A percentile compares a stretch with the other conserved stretches of the same genome.
Conservation (phyloP, 2,113 vertebrate genomes). For the Malurus alboscapulatus region DNA sequence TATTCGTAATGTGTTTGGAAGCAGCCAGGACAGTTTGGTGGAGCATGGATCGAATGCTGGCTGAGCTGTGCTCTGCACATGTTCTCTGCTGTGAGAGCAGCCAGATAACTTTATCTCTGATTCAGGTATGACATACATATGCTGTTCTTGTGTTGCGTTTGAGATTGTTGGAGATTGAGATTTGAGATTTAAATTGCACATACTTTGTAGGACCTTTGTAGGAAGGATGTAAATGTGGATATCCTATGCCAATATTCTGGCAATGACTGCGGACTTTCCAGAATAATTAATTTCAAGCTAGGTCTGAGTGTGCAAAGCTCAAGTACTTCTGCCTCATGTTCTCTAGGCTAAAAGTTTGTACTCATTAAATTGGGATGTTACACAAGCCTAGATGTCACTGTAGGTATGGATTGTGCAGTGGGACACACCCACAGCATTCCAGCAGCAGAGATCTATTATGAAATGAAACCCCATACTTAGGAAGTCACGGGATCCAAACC, state of each 20-base stretch:
- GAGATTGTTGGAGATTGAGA: neutral
- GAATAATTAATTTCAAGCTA: neutral
- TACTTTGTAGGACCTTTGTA: neutral
- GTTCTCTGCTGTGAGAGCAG: neutral
- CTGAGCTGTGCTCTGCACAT: neutral
- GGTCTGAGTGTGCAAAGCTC: neutral
- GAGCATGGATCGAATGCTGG: neutral
- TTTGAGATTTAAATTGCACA: neutral
- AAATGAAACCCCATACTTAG: neutral
- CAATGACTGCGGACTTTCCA: neutral
- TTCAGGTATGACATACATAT: neutral
- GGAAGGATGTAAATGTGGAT: neutral
- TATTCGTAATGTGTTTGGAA: neutral
- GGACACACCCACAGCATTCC: neutral
- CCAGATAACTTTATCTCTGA: neutral
- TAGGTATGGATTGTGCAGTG: neutral
- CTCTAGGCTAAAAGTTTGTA: neutral
- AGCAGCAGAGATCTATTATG: neutral
- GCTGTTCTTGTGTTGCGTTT: neutral
- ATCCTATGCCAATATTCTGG: neutral
- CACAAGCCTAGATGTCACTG: neutral
- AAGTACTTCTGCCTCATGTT: neutral
- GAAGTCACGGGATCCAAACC: neutral
- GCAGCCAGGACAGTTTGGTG: neutral
- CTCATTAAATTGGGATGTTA: neutral